phyloP scores from a whole-genome alignment of 2,113 vertebrate species.

The Ciconia boyciana region DNA sequence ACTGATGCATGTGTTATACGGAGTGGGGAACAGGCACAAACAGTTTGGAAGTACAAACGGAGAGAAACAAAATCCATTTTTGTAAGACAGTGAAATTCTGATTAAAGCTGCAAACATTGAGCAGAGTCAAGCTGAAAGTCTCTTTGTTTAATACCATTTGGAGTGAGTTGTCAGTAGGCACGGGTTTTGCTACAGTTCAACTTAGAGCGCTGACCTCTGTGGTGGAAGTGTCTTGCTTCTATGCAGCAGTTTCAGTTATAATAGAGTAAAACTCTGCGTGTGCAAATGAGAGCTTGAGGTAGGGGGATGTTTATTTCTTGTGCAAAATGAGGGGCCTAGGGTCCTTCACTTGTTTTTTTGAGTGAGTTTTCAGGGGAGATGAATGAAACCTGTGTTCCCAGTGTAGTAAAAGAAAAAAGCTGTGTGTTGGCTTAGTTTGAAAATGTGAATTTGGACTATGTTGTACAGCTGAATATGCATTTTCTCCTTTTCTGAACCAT shows the following conservation, averaged over 20 bases:
- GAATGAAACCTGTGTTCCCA: not conserved
- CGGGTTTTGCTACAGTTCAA: not conserved
- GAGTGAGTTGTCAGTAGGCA: not conserved
- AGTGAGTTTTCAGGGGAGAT: not conserved
- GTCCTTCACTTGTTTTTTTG: not conserved
- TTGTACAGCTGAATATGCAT: not conserved
- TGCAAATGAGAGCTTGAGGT: not conserved
- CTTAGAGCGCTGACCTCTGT: not conserved
- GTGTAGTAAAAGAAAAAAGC: not conserved
- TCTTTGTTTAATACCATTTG: not conserved
- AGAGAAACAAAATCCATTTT: not conserved
- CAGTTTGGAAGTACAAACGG: not conserved
- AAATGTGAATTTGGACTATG: not conserved
- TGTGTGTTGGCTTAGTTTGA: not conserved
- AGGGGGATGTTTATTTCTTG: not conserved
- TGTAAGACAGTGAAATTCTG: not conserved
- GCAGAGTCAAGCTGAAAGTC: not conserved
- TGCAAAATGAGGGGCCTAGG: not conserved
- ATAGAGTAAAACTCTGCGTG: not conserved
- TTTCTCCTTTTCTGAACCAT: not conserved
- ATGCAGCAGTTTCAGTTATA: not conserved
- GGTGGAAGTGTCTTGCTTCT: not conserved
- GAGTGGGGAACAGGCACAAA: not conserved
- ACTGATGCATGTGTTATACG: rapidly evolving
- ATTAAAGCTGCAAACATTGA: not conserved